Base-by-base conservation (phyloP, 2,888 invertebrate species). In the Papilio demoleus region DNA sequence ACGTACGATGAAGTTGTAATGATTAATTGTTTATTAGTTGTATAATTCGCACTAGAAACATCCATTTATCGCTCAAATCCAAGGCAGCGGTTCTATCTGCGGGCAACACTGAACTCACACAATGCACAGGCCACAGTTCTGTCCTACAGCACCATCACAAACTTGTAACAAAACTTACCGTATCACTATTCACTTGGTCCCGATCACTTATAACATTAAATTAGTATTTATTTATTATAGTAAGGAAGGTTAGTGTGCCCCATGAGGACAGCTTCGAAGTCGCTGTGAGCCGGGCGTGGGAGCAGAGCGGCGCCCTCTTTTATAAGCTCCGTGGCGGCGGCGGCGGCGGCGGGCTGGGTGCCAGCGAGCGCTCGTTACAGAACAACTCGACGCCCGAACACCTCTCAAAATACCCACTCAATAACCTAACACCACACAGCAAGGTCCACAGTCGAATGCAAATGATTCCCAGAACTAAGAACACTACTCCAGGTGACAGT, bases 181-280 rank as follows among this genome's bases (percentile, higher is more conserved):
- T 91, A 83, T 89, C 92, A 92, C 92, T 91, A 83, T 85, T 87
- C 89, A 92, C 92, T 92, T 91, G 90, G 90, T 92, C 90, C 91
- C 90, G 82, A 81, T 86, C 79, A 86, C 86, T 83, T 80, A 75
- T 74, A 76, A 76, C 74, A 80, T 79, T 76, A 78, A 79, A 78
- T 75, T 76, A 75, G 76, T 75, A 77, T 75, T 75, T 82, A 58
- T 80, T 84, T 78, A 77, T 81, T 80, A 78, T 85, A 86, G 86
- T 91, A 90, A 82, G 82, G 81, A 83, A 86, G 85, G 83, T 89
- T 88, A 83, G 91, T 88, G 92, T 91, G 90, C 91, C 88, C 92
- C 92, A 92, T 92, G 90, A 86, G 92, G 89, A 88, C 79, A 83
- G 90, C 84, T 85, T 84, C 80, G 82, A 81, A 84, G 85, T 83